Percentiles rank a stretch among this genome's conserved stretches.
These are phyloP conservation scores for Galerucella calmariensis DNA, from an alignment of 2,888 invertebrate genomes.

Conservation along the genomic window DNA sequence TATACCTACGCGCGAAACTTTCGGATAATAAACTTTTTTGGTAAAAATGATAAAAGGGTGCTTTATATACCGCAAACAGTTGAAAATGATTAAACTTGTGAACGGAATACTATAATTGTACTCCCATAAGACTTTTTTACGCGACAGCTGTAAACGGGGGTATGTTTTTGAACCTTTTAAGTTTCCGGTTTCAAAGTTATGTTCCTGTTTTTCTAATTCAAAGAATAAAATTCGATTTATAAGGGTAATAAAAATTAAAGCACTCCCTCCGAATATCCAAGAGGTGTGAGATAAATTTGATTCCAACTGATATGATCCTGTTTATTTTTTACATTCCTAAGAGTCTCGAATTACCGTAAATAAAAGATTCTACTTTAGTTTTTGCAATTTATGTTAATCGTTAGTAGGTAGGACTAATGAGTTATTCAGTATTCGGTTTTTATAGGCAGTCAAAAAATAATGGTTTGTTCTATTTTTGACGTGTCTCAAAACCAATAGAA, in stretches of 20 bases:
- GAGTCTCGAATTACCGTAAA: not conserved
- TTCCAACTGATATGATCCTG: not conserved
- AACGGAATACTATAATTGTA: constrained; percentile 2
- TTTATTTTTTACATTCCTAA: constrained; percentile 5
- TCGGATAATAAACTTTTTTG: not conserved
- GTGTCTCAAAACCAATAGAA: too few relatives aligned
- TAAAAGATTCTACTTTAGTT: not conserved
- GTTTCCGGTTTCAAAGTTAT: constrained; percentile 42
- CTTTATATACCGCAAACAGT: constrained; percentile 1
- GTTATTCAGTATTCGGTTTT: too few relatives aligned
- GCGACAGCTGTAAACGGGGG: constrained; percentile 25
- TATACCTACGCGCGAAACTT: not conserved
- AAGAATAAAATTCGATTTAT: constrained; percentile 40
- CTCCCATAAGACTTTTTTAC: not conserved
- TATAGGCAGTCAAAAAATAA: too few relatives aligned
- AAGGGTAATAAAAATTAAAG: constrained; percentile 40
- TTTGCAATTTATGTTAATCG: not conserved
- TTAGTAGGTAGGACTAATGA: too few relatives aligned
- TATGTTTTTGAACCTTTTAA: constrained; percentile 34
- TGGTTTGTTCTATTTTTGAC: too few relatives aligned
- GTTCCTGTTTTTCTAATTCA: constrained; percentile 42
- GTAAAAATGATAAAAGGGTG: not conserved
- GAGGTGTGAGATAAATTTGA: constrained; percentile 7
- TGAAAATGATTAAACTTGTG: not conserved
- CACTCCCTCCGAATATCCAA: constrained; percentile 4